Evolutionary conservation across 2,888 invertebrate genomes (phyloP).

Genomic region (Fragum fragum): DNA sequence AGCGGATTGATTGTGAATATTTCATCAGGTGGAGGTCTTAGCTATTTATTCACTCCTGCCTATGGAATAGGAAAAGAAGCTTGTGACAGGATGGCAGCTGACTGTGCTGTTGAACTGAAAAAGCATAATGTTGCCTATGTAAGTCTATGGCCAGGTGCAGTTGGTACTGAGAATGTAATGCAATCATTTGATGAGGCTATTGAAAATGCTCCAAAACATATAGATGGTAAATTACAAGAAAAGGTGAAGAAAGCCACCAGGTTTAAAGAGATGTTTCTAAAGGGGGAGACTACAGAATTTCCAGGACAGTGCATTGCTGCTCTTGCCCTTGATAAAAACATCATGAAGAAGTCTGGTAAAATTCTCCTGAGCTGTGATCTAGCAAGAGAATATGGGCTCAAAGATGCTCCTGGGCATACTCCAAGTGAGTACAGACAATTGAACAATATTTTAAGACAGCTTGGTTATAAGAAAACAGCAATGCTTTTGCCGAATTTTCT

Average conservation of each 20-base stretch:
- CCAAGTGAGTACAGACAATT: slow-evolving; percentile 44
- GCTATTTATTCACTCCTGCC: slow-evolving; percentile 86
- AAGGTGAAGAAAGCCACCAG: neutral
- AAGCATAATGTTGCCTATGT: slow-evolving; percentile 85
- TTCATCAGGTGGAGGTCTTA: slow-evolving; percentile 86
- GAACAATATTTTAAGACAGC: slow-evolving; percentile 30
- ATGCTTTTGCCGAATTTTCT: slow-evolving; percentile 53
- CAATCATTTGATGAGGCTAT: slow-evolving; percentile 14
- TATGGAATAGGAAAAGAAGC: slow-evolving; percentile 87
- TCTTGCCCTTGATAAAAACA: slow-evolving; percentile 74
- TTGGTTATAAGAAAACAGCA: slow-evolving; percentile 31
- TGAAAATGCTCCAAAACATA: neutral
- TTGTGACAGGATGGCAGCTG: slow-evolving; percentile 87
- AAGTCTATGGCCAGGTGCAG: slow-evolving; percentile 87
- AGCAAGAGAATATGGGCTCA: slow-evolving; percentile 86
- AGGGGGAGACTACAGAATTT: slow-evolving; percentile 78
- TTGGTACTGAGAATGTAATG: slow-evolving; percentile 84
- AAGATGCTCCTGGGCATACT: slow-evolving; percentile 84
- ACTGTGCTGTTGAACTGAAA: slow-evolving; percentile 86
- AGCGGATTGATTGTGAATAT: slow-evolving; percentile 87
- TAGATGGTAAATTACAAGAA: slow-evolving; percentile 10
- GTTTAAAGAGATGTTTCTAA: slow-evolving; percentile 32
- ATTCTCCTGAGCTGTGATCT: slow-evolving; percentile 85
- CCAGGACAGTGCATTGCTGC: slow-evolving; percentile 75
- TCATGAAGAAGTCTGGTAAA: slow-evolving; percentile 84